A percentile compares a stretch with the other conserved stretches of the same genome.
phyloP scores from a whole-genome alignment of 2,113 vertebrate genomes.

The Pyrgilauda ruficollis region DNA sequence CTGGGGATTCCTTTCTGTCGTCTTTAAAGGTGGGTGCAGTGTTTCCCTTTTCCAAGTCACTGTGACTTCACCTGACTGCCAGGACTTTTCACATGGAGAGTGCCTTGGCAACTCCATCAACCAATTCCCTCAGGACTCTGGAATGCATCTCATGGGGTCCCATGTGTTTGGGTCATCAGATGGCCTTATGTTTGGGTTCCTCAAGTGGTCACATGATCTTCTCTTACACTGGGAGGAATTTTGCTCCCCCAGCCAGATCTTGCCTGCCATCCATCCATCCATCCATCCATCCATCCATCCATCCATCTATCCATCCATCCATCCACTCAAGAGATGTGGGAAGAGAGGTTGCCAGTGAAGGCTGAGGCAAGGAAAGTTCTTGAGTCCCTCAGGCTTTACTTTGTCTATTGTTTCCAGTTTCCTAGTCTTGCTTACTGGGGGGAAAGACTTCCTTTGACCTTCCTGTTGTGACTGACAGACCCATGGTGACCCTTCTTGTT shows the following conservation, averaged over 20 bases:
- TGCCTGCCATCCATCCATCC: background rate
- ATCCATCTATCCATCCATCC: too few species aligned
- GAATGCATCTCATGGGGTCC: background rate
- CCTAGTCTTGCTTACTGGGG: too few species aligned
- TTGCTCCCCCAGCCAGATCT: background rate
- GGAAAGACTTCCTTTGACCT: background rate
- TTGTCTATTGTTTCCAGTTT: background rate
- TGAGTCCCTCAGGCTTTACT: background rate
- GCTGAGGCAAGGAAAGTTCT: background rate
- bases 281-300: too few species aligned
- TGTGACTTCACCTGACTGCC: background rate
- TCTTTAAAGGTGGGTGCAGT: background rate
- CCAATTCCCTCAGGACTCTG: background rate
- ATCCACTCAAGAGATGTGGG: background rate
- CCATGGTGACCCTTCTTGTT: rapidly evolving
- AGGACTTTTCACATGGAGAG: background rate
- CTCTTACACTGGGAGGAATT: background rate
- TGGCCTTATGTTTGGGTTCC: background rate
- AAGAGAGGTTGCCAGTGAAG: background rate
- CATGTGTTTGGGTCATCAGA: background rate
- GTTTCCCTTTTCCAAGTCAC: background rate
- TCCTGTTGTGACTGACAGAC: background rate
- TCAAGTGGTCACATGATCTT: background rate
- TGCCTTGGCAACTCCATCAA: background rate
- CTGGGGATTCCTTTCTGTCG: background rate